These are phyloP conservation scores for Limosa lapponica DNA, from an alignment of 2,797 vertebrate genomes.

Conservation along the genomic window DNA sequence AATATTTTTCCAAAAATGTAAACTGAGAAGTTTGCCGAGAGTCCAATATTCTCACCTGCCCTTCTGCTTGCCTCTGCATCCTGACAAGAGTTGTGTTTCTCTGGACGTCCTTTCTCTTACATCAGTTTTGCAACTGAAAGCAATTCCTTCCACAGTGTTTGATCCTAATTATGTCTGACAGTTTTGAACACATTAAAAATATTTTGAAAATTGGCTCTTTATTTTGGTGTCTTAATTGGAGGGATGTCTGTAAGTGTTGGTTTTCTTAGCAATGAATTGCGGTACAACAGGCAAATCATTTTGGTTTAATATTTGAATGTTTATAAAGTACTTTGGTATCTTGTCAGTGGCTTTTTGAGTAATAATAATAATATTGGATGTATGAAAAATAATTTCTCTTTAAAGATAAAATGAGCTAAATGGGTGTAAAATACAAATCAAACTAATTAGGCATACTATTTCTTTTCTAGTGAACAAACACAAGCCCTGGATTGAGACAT, in stretches of 20 bases:
- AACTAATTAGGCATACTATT: neutral
- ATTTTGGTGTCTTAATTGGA: neutral
- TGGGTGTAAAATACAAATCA: neutral
- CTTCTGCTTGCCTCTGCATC: neutral
- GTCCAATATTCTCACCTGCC: fast-evolving
- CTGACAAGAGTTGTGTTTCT: neutral
- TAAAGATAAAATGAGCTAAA: neutral
- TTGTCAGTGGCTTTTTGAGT: neutral
- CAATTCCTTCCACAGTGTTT: neutral
- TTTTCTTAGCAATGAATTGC: neutral
- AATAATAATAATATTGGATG: neutral
- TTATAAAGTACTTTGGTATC: neutral
- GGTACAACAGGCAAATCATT: fast-evolving
- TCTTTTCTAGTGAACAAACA: constrained; percentile 92
- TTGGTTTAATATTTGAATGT: neutral
- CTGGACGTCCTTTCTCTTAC: neutral
- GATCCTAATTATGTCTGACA: neutral
- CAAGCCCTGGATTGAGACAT: constrained; percentile 98
- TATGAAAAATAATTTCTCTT: neutral
- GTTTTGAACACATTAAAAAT: neutral
- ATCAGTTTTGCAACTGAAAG: neutral
- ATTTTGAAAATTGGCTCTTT: neutral
- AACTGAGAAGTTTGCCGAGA: neutral
- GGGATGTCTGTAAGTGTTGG: neutral
- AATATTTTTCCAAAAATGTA: neutral